Evolutionary conservation across 1,140 invertebrate genomes (phyloP), one percentile per base, ranked within the genome.

Genomic region (Hylyphantes graminicola): DNA sequence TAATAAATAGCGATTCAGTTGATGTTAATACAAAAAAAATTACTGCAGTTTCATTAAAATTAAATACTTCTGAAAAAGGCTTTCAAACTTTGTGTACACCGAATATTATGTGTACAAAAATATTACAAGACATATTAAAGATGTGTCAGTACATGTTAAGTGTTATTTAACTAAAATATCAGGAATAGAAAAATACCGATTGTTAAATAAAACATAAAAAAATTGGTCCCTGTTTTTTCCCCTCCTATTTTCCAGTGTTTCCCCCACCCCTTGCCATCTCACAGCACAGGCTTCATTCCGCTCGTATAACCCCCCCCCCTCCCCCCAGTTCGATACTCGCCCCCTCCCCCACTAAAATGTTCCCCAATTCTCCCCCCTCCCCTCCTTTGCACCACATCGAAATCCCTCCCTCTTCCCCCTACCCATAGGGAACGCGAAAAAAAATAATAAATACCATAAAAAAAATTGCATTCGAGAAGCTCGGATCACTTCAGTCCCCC

Each of bases 401-500:
- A 80, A 80, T 64, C 51, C 19, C 15, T 65, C 64, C n/a, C 51
- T 53, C 50, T 48, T 64, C 55, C 72, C 72, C 6, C 15, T 19
- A 19, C 54, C 72, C 55, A 35, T 51, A 80, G 53, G 48, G 53
- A 54, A 15, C 19, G 59, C n/a, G 17, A 54, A 57, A 67, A 70
- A 70, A 68, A 65, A 57, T 57, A 55, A 79, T 65, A 79, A 79
- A 79, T 67, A 79, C 57, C 51, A 59, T 21, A 79, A 70, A 68
- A 78, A 78, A 79, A 68, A 79, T 55, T 57, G 64, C 53, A 10
- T 55, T 79, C 53, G 35, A 59, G 77, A 70, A 68, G 77, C 61
- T 70, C 17, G 65, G 77, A 79, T 79, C 77, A 68, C 77, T 70
- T 48, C n/a, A 50, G 51, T 70, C 54, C 77, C 53, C 77, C 35